Conservation (phyloP, 2,797 vertebrate genomes). For the Oreonectes daqikongensis region DNA sequence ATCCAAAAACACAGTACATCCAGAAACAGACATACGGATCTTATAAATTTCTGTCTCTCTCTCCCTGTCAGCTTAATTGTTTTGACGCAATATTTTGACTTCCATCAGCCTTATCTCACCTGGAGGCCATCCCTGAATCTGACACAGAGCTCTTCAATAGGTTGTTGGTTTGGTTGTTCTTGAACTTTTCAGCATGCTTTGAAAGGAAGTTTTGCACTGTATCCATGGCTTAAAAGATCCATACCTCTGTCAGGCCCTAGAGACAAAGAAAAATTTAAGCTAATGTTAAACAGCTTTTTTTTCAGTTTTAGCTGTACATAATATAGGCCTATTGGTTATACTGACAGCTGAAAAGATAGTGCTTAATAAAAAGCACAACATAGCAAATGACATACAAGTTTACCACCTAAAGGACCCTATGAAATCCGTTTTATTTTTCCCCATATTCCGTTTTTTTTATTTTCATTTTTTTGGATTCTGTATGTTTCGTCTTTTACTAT, state of each 20-base stretch:
- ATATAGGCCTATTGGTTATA: too few relatives aligned
- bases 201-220: background rate
- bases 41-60: background rate
- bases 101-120: conserved; percentile 4
- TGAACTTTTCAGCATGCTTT: background rate
- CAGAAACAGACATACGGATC: conserved; percentile 27
- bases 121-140: background rate
- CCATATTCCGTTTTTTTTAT: too few relatives aligned
- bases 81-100: conserved; percentile 8
- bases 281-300: conserved; percentile 12
- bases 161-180: background rate
- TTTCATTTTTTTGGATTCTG: too few relatives aligned
- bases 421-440: too few relatives aligned
- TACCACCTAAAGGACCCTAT: too few relatives aligned
- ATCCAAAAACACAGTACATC: conserved; percentile 24
- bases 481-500: too few relatives aligned
- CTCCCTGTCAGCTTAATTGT: background rate
- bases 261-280: conserved; percentile 26
- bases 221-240: too few relatives aligned
- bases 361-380: too few relatives aligned
- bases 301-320: conserved; percentile 5
- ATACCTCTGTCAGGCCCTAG: conserved; percentile 17
- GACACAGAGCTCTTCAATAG: background rate
- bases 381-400: too few relatives aligned
- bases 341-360: too few relatives aligned